Evolutionary conservation across 2,113 vertebrate genomes (phyloP), one percentile per base, ranked within the genome.

Genomic region (Sinosuthora webbiana): DNA sequence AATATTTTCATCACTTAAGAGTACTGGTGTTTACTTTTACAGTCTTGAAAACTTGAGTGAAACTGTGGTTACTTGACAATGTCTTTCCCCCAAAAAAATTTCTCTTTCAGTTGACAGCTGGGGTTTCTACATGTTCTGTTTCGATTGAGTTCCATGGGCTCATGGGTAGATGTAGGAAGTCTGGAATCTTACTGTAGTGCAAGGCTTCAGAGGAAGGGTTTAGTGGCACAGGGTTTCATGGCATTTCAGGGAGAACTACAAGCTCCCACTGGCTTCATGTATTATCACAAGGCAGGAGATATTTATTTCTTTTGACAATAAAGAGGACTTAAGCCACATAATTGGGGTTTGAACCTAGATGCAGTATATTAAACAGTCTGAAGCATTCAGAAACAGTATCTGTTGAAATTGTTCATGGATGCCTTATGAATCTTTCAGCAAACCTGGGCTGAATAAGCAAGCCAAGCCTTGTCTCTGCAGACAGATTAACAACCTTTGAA

Each of bases 1-100:
- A 88, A 88, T 83, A 92, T 88, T 90, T 92, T 77, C 59, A 53
- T 79, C 67, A 92, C 71, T 78, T 84, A 90, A 76, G 63, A 78
- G 30, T 49, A 50, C 45, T 50, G 21, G 16, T 77, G 56, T 67
- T 92, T 80, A 75, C 25, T 81, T 87, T 50, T 42, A 23, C 9
- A 65, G 30, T 50, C 76, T 52, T 55, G 25, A 42, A 92, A 89
- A 50, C 89, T 31, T 25, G 15, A 63, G 44, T 76, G 44, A 71
- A 68, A 63, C 52, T 65, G 7, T 23, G 27, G 35, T 71, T 52
- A 42, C 57, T 83, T 73, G 45, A 49, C 47, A 60, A 64, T 44
- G 35, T 52, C 45, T 89, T 57, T 82, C 27, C 30, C 30, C 28
- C 10, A 0, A 12, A 45, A 62, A 24, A 42, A 22, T 6, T 57